phyloP scores from a whole-genome alignment of 2,113 vertebrate genomes.

The Rhea pennata region DNA sequence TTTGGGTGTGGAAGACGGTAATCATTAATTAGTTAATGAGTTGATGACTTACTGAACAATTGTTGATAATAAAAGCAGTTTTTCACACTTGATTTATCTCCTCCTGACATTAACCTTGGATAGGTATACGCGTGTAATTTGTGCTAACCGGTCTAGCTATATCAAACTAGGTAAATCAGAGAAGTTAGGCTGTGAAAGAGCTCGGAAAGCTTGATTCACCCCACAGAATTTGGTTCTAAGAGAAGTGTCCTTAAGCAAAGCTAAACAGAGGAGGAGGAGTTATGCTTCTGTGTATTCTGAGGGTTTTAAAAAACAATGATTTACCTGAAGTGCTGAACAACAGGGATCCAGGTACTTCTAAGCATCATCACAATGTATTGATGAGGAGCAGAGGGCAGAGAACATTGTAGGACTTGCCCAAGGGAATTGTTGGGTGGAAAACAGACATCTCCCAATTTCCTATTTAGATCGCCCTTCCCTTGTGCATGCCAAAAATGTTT shows the following conservation, averaged over 20 bases:
- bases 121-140: not conserved
- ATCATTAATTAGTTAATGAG: not conserved
- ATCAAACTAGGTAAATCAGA: not conserved
- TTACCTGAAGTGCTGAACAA: not conserved
- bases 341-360: not conserved
- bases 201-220: not conserved
- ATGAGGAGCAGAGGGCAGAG: not conserved
- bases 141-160: not conserved
- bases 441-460: not conserved
- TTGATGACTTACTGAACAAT: not conserved
- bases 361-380: not conserved
- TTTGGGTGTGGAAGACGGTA: not conserved
- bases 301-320: not conserved
- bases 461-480: not conserved
- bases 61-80: not conserved
- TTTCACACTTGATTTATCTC: not conserved
- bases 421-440: not conserved
- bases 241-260: not conserved
- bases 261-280: not conserved
- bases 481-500: not conserved
- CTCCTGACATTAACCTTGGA: not conserved
- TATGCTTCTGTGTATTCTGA: not conserved
- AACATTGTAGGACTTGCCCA: not conserved
- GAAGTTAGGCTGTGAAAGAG: not conserved
- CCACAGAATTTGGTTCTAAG: fast-evolving